Percentiles rank a stretch among this genome's conserved stretches.
Conservation (phyloP, 2,888 invertebrate species). For the Tipula lateralis region DNA sequence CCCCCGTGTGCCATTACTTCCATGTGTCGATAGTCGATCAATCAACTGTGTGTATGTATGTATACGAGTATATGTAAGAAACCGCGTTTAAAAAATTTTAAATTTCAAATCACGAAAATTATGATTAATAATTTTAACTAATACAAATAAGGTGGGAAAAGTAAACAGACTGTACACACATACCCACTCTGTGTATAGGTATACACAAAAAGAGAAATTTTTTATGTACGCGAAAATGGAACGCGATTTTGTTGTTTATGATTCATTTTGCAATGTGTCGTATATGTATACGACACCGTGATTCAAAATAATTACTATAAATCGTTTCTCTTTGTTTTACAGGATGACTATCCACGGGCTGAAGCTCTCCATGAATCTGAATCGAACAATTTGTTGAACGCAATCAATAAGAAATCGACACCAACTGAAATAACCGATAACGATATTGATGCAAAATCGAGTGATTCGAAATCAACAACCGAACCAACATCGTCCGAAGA, state of each 20-base stretch:
- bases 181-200: neutral
- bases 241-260: neutral
- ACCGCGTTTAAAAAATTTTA: neutral
- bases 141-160: neutral
- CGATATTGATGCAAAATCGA: neutral
- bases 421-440: neutral
- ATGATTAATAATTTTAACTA: neutral
- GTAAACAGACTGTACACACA: neutral
- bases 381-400: constrained; percentile 28
- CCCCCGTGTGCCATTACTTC: neutral
- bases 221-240: neutral
- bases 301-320: too few relatives aligned
- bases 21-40: neutral
- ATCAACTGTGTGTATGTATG: neutral
- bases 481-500: constrained; percentile 58
- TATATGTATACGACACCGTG: neutral
- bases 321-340: too few relatives aligned
- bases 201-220: neutral
- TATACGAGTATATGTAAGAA: neutral
- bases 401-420: constrained; percentile 34
- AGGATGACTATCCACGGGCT: constrained; percentile 48
- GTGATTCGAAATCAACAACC: constrained; percentile 41
- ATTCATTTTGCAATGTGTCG: neutral
- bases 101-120: neutral
- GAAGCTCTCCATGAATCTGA: constrained; percentile 49